These are phyloP conservation scores for Poeciliopsis turrubarensis DNA, from an alignment of 2,113 vertebrate genomes.

Conservation along the genomic window DNA sequence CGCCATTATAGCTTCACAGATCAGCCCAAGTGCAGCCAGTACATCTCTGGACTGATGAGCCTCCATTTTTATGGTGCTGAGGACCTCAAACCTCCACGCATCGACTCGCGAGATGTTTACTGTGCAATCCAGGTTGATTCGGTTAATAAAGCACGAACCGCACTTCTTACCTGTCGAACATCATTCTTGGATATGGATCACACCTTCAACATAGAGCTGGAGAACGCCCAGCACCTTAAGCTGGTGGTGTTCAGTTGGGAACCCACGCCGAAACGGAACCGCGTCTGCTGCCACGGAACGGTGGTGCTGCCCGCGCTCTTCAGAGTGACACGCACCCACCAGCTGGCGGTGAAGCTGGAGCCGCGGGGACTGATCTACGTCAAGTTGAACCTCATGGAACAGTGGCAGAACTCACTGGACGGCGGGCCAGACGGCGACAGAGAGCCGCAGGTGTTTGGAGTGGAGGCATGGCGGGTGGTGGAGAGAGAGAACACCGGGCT, in stretches of 20 bases:
- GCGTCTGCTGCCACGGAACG: slow-evolving; percentile 94
- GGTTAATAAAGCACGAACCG: slow-evolving; percentile 95
- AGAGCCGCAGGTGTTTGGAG: slow-evolving; percentile 89
- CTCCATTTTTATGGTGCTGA: slow-evolving; percentile 97
- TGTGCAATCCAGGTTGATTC: slow-evolving; percentile 99
- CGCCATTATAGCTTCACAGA: slow-evolving; percentile 94
- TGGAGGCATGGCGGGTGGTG: slow-evolving; percentile 91
- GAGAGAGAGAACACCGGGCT: slow-evolving; percentile 89
- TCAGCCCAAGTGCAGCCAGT: slow-evolving; percentile 93
- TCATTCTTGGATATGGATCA: slow-evolving; percentile 97
- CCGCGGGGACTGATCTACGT: slow-evolving; percentile 96
- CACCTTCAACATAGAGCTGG: slow-evolving; percentile 97
- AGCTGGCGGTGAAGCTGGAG: slow-evolving; percentile 94
- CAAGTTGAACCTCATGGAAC: slow-evolving; percentile 94
- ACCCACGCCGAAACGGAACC: slow-evolving; percentile 86
- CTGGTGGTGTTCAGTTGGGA: slow-evolving; percentile 98
- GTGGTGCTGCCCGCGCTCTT: slow-evolving; percentile 93
- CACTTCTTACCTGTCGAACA: slow-evolving; percentile 92
- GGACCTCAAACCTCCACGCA: slow-evolving; percentile 92
- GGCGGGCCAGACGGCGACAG: slow-evolving; percentile 76
- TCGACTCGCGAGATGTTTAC: slow-evolving; percentile 95
- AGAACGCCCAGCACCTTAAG: slow-evolving; percentile 97
- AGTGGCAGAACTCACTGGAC: slow-evolving; percentile 93
- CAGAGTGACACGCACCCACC: slow-evolving; percentile 89
- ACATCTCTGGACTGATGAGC: slow-evolving; percentile 96